phyloP scores from a whole-genome alignment of 2,797 vertebrate species.

The Mastacembelus armatus region DNA sequence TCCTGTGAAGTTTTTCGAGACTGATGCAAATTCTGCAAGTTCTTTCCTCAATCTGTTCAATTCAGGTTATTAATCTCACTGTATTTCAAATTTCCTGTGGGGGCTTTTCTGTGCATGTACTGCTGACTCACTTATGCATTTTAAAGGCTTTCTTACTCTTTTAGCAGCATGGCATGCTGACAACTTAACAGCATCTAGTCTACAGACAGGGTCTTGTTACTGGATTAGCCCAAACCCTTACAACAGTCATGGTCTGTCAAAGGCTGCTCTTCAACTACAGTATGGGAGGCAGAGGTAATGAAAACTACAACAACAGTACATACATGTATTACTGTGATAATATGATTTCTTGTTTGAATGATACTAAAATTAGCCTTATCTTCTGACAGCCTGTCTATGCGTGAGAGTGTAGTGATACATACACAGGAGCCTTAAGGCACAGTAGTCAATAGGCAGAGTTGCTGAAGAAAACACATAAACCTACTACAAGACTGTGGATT shows the following conservation, averaged over 20 bases:
- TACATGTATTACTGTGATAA: background rate
- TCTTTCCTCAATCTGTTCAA: background rate
- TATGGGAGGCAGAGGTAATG: conserved; percentile 12
- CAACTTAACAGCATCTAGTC: conserved; percentile 63
- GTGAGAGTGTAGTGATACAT: conserved; percentile 17
- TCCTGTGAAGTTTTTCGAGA: background rate
- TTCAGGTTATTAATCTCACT: conserved; percentile 30
- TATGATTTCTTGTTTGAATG: background rate
- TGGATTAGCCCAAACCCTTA: conserved; percentile 66
- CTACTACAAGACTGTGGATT: conserved; percentile 12
- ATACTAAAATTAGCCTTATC: conserved; percentile 2
- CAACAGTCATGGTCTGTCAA: conserved; percentile 46
- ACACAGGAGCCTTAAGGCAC: background rate
- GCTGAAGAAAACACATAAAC: conserved; percentile 9
- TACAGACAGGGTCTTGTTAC: conserved; percentile 57
- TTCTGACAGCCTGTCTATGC: conserved; percentile 3
- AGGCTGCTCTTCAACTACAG: conserved; percentile 25
- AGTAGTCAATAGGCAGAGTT: conserved; percentile 33
- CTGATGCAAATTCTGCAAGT: background rate
- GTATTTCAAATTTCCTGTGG: conserved; percentile 25
- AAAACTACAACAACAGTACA: conserved; percentile 1
- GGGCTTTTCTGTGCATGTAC: conserved; percentile 44
- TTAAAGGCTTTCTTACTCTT: conserved; percentile 51
- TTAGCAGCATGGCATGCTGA: conserved; percentile 56
- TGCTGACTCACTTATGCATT: conserved; percentile 63